Conservation (phyloP, 2,113 vertebrate genomes). For the Gobius niger region DNA sequence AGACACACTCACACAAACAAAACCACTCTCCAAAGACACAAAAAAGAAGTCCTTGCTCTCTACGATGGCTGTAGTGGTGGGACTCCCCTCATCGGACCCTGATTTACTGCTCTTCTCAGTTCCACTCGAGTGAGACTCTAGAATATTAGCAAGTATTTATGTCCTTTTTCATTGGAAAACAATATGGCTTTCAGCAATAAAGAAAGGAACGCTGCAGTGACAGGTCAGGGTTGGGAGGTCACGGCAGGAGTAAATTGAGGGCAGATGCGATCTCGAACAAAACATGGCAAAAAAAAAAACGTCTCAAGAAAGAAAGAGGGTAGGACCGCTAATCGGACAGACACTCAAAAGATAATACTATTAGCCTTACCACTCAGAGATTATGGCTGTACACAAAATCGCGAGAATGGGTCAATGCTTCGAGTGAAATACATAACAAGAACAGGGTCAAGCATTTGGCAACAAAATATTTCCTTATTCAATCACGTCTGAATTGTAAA, state of each 20-base stretch:
- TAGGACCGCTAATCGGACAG: conserved; percentile 29
- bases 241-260: conserved; percentile 91
- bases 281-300: conserved; percentile 54
- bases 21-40: conserved; percentile 50
- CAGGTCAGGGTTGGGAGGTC: conserved; percentile 87
- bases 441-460: conserved; percentile 27
- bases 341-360: conserved; percentile 26
- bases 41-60: conserved; percentile 32
- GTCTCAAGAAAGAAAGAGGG: conserved; percentile 26
- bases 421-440: conserved; percentile 16
- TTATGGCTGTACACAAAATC: conserved; percentile 11
- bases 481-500: too few relatives aligned
- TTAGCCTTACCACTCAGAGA: conserved; percentile 7
- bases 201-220: conserved; percentile 75
- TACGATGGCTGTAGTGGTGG: conserved; percentile 36
- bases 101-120: conserved; percentile 71
- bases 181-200: conserved; percentile 74
- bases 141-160: conserved; percentile 74
- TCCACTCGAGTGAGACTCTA: conserved; percentile 63
- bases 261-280: conserved; percentile 87
- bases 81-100: conserved; percentile 57
- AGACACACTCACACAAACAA: conserved; percentile 44
- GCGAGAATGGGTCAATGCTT: conserved; percentile 18
- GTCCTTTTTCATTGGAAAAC: conserved; percentile 77
- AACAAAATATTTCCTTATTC: conserved; percentile 19